Percentiles rank a stretch among this genome's conserved stretches.
phyloP scores from a whole-genome alignment of 2,113 vertebrate species.

The Callocephalon fimbriatum region DNA sequence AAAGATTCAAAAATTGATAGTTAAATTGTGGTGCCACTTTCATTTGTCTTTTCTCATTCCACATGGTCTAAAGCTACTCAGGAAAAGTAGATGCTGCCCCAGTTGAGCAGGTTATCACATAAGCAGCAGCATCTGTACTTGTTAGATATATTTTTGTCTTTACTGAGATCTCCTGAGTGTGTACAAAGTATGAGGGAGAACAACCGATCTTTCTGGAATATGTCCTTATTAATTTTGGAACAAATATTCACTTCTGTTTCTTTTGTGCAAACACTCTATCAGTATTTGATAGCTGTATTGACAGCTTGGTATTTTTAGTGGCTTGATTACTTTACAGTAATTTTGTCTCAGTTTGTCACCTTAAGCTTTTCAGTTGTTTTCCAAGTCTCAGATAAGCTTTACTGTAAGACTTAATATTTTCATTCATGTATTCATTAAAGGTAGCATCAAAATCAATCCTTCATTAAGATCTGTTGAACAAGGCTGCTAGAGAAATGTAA shows the following conservation, averaged over 20 bases:
- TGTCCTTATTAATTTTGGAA: not conserved
- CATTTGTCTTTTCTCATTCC: not conserved
- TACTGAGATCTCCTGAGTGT: not conserved
- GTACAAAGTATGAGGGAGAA: not conserved
- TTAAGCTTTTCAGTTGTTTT: slow-evolving; percentile 43
- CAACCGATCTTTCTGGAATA: not conserved
- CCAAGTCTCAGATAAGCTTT: slow-evolving; percentile 15
- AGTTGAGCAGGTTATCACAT: not conserved
- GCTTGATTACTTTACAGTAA: not conserved
- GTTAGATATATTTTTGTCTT: not conserved
- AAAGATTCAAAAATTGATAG: not conserved
- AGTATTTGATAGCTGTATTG: not conserved
- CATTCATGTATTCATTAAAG: slow-evolving; percentile 12
- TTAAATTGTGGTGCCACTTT: not conserved
- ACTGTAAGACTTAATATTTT: slow-evolving; percentile 12
- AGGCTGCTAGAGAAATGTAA: not conserved
- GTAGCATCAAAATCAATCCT: slow-evolving; percentile 29
- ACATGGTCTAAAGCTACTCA: not conserved
- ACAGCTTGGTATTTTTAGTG: not conserved
- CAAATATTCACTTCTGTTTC: not conserved
- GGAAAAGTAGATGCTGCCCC: not conserved
- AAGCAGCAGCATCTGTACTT: not conserved
- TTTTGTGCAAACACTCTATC: not conserved
- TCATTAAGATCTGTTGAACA: slow-evolving; percentile 19
- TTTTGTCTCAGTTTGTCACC: not conserved